Conservation (phyloP, 2,113 vertebrate species). For the Colius striatus region DNA sequence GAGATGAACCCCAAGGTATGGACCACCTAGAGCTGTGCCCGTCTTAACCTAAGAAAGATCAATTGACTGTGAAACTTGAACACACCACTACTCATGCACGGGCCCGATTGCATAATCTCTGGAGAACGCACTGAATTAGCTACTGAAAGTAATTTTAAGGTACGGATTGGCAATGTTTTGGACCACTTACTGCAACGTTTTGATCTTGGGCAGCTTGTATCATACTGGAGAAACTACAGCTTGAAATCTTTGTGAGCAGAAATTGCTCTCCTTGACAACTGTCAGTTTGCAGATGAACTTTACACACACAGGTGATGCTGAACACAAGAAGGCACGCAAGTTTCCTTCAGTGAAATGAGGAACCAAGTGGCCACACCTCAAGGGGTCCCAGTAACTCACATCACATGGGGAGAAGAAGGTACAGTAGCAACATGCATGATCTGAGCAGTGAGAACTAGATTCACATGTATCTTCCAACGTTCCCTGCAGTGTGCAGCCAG, state of each 20-base stretch:
- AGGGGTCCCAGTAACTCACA: not conserved
- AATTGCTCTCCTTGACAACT: not conserved
- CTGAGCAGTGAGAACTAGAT: not conserved
- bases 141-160: not conserved
- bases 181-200: not conserved
- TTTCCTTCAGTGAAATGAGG: not conserved
- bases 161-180: not conserved
- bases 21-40: slow-evolving; percentile 86
- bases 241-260: not conserved
- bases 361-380: not conserved
- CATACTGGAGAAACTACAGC: not conserved
- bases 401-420: not conserved
- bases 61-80: not conserved
- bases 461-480: not conserved
- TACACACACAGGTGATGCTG: not conserved
- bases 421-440: fast-evolving
- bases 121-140: not conserved
- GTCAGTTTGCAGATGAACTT: not conserved
- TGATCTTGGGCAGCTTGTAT: not conserved
- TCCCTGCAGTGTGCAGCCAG: not conserved
- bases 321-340: not conserved
- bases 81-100: not conserved
- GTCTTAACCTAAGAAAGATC: slow-evolving; percentile 76
- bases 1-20: slow-evolving; percentile 91
- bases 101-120: not conserved